A percentile compares a stretch with the other conserved stretches of the same genome.
phyloP scores from a whole-genome alignment of 92 coral and sea anemone genomes.

The Nematostella vectensis region DNA sequence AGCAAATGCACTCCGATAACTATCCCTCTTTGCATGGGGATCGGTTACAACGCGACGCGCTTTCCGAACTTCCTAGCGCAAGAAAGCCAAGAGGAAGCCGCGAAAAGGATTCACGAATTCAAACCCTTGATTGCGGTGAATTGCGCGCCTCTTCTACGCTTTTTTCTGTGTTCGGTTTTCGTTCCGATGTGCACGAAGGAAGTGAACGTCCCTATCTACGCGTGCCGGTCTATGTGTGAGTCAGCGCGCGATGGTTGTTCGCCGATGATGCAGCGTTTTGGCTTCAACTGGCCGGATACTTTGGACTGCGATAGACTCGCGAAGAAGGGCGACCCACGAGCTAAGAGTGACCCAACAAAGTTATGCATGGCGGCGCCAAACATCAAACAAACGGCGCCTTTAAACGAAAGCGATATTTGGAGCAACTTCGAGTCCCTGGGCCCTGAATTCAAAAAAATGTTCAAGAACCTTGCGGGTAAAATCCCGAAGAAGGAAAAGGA shows the following conservation, averaged over 20 bases:
- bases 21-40: conserved; percentile 61
- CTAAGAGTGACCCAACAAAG: conserved; percentile 49
- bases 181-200: conserved; percentile 82
- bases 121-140: conserved; percentile 69
- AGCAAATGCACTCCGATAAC: conserved; percentile 73
- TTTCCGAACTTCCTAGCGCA: conserved; percentile 89
- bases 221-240: conserved; percentile 86
- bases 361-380: conserved; percentile 72
- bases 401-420: conserved; percentile 56
- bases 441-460: conserved; percentile 49
- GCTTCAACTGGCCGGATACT: conserved; percentile 90
- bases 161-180: conserved; percentile 84
- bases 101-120: conserved; percentile 55
- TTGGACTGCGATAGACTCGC: conserved; percentile 73
- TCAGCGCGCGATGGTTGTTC: conserved; percentile 74
- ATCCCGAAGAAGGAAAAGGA: conserved; percentile 8
- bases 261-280: conserved; percentile 72
- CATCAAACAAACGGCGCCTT: conserved; percentile 28
- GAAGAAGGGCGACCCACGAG: conserved; percentile 44
- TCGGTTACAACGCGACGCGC: conserved; percentile 85
- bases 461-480: conserved; percentile 25
- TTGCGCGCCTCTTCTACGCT: conserved; percentile 67
- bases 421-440: conserved; percentile 36
- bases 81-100: conserved; percentile 77
- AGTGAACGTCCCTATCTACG: conserved; percentile 61